Conservation (phyloP, 2,797 vertebrate species). For the Myripristis murdjan region DNA sequence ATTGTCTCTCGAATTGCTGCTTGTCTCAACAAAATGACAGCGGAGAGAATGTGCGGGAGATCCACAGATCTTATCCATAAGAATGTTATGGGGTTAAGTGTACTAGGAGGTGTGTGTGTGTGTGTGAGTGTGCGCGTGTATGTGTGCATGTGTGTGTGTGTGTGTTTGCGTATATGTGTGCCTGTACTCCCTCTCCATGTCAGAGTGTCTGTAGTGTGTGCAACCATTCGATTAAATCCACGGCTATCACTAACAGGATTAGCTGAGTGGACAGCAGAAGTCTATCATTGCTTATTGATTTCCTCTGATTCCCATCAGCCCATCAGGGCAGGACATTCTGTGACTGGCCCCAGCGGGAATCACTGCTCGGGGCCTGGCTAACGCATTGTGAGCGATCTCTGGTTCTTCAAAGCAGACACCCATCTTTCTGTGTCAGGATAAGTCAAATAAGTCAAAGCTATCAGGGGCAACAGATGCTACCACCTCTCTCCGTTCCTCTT, state of each 20-base stretch:
- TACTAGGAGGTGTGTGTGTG: constrained; percentile 50
- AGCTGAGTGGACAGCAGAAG: constrained; percentile 85
- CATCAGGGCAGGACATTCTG: constrained; percentile 80
- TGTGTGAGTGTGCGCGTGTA: constrained; percentile 9
- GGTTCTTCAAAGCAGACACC: constrained; percentile 65
- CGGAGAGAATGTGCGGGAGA: constrained; percentile 58
- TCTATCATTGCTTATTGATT: constrained; percentile 89
- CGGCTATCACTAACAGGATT: constrained; percentile 84
- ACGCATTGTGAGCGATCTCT: constrained; percentile 69
- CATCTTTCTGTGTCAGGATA: constrained; percentile 80
- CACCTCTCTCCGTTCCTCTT: constrained; percentile 32
- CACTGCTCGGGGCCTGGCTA: constrained; percentile 52
- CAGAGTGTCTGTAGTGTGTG: constrained; percentile 62
- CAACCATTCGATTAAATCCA: constrained; percentile 85
- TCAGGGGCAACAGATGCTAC: constrained; percentile 83
- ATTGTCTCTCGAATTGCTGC: constrained; percentile 75
- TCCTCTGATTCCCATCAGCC: constrained; percentile 83
- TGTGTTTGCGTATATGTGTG: constrained; percentile 14
- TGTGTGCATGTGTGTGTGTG: constrained; percentile 40
- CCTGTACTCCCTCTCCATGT: constrained; percentile 41
- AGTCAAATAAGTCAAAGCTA: constrained; percentile 85
- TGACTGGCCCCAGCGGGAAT: constrained; percentile 76
- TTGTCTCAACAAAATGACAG: constrained; percentile 79
- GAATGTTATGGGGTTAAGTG: constrained; percentile 77
- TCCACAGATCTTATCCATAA: constrained; percentile 80